These are phyloP conservation scores for Gallirallus australis DNA, from an alignment of 2,797 vertebrate species.

Conservation along the genomic window DNA sequence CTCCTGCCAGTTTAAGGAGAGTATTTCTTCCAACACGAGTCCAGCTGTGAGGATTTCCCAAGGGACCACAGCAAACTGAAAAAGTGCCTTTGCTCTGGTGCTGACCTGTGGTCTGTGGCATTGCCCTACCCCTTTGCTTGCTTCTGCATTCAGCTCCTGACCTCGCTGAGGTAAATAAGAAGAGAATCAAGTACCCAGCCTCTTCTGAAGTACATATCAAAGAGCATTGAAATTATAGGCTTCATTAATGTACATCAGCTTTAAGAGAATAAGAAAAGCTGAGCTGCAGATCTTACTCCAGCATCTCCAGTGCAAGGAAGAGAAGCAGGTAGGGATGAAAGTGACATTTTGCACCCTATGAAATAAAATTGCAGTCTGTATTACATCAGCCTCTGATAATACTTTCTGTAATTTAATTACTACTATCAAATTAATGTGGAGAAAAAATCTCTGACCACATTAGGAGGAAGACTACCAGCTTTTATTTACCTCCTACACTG, in stretches of 20 bases:
- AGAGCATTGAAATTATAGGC: not conserved
- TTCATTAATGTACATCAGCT: not conserved
- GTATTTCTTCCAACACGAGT: not conserved
- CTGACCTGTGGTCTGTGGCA: not conserved
- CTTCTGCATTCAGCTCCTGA: not conserved
- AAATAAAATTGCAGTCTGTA: not conserved
- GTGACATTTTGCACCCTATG: not conserved
- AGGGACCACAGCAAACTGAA: not conserved
- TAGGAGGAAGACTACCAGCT: not conserved
- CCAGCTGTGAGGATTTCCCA: not conserved
- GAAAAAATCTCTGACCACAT: not conserved
- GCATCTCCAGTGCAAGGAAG: not conserved
- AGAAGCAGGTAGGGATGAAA: constrained; percentile 10
- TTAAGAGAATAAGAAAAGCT: not conserved
- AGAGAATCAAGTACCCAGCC: not conserved
- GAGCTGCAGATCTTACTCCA: not conserved
- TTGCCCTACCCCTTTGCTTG: not conserved
- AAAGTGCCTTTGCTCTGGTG: not conserved
- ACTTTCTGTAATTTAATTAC: not conserved
- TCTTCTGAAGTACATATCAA: not conserved
- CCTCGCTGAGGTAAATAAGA: not conserved
- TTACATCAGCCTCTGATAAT: not conserved
- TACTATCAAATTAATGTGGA: not conserved
- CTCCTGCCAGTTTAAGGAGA: not conserved
- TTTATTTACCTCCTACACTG: not conserved